Evolutionary conservation across 2,797 vertebrate species (phyloP).

Genomic region (Myotis daubentonii): DNA sequence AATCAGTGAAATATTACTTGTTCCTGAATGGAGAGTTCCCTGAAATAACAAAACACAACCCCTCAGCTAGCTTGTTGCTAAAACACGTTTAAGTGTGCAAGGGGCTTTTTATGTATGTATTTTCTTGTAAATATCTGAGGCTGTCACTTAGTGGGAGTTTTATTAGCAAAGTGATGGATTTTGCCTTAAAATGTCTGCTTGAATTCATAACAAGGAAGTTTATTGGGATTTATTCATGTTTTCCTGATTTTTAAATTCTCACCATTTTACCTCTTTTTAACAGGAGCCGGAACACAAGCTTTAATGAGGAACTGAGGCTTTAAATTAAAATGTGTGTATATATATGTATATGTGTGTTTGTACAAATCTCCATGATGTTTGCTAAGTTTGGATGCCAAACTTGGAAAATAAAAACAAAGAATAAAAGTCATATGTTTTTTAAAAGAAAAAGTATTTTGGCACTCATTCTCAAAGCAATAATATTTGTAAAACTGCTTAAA

Average conservation of each 20-base stretch:
- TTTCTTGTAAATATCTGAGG: conserved; percentile 51
- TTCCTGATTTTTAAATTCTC: conserved; percentile 60
- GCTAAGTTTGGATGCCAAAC: conserved; percentile 41
- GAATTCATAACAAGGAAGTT: conserved; percentile 27
- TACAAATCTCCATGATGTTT: conserved; percentile 66
- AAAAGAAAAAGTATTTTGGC: neutral
- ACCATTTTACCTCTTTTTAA: conserved; percentile 66
- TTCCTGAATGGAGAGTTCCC: conserved; percentile 30
- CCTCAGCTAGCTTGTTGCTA: neutral
- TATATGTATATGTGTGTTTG: conserved; percentile 70
- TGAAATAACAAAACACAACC: neutral
- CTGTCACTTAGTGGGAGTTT: conserved; percentile 45
- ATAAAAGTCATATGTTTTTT: conserved; percentile 57
- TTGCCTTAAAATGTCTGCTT: conserved; percentile 24
- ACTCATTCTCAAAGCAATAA: conserved; percentile 23
- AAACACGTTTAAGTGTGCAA: neutral
- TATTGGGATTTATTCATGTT: conserved; percentile 42
- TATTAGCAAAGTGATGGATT: conserved; percentile 57
- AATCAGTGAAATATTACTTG: conserved; percentile 60
- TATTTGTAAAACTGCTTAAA: conserved; percentile 42
- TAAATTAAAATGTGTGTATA: conserved; percentile 57
- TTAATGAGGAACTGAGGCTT: conserved; percentile 51
- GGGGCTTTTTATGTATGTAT: conserved; percentile 19
- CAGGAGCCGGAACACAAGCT: conserved; percentile 43
- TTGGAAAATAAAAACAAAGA: conserved; percentile 67